Percentiles rank a stretch among this genome's conserved stretches.
These are phyloP conservation scores for Elymnias hypermnestra DNA, from an alignment of 1,140 invertebrate species.

Conservation along the genomic window DNA sequence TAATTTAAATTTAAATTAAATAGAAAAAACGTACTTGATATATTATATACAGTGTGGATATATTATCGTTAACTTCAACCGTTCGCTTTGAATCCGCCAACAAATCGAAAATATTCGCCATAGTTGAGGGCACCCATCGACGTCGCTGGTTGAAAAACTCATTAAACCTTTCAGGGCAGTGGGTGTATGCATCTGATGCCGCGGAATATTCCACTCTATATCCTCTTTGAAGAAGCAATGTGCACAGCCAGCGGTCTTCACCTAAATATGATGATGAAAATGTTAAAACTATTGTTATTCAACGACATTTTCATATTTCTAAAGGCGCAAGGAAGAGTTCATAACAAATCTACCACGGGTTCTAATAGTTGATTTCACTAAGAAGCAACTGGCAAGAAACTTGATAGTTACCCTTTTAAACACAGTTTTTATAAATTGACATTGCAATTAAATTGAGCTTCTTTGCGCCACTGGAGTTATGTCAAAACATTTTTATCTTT, in stretches of 20 bases:
- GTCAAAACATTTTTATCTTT: no score
- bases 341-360: no score
- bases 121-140: slow-evolving; percentile 97
- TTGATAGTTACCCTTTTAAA: no score
- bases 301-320: background rate
- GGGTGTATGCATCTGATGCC: slow-evolving; percentile 97
- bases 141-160: slow-evolving; percentile 98
- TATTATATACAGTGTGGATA: slow-evolving; percentile 94
- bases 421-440: no score
- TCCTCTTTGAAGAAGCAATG: slow-evolving; percentile 93
- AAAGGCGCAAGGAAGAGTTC: no score
- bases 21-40: no score
- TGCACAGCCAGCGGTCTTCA: slow-evolving; percentile 98
- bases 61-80: slow-evolving; percentile 96
- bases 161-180: slow-evolving; percentile 96
- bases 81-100: slow-evolving; percentile 92
- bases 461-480: no score
- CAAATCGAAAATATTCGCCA: slow-evolving; percentile 97
- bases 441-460: no score
- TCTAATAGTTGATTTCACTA: no score
- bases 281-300: background rate
- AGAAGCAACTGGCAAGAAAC: no score
- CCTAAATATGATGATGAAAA: slow-evolving; percentile 49
- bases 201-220: slow-evolving; percentile 99
- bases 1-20: no score